These are phyloP conservation scores for Drosophila novamexicana DNA, from an alignment of 1,140 invertebrate genomes.

Conservation along the genomic window DNA sequence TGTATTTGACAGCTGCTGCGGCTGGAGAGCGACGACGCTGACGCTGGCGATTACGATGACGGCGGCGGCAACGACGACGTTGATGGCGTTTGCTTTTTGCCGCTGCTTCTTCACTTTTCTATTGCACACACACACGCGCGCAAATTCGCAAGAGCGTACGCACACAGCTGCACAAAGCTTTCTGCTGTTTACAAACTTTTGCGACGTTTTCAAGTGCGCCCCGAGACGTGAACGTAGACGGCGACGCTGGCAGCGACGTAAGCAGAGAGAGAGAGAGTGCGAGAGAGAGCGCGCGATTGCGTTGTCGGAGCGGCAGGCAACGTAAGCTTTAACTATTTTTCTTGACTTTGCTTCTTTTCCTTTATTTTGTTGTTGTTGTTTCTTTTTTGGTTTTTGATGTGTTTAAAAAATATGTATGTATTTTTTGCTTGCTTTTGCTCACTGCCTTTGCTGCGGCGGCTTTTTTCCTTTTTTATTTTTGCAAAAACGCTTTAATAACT, in stretches of 20 bases:
- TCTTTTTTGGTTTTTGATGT: conserved; percentile 21
- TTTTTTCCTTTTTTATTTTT: conserved; percentile 52
- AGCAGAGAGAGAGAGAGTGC: conserved; percentile 7
- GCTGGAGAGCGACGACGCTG: conserved; percentile 15
- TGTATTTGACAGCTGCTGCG: conserved; percentile 48
- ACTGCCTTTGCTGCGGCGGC: conserved; percentile 34
- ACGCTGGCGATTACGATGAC: neutral
- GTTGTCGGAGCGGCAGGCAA: conserved; percentile 37
- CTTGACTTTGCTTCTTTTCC: conserved; percentile 27
- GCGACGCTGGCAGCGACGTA: conserved; percentile 39
- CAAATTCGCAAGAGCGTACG: conserved; percentile 32
- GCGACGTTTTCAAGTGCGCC: conserved; percentile 80
- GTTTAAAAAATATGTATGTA: conserved; percentile 37
- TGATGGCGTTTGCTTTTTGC: conserved; percentile 44
- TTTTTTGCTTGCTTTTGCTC: conserved; percentile 47
- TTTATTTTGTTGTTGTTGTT: conserved; percentile 11
- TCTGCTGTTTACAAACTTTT: conserved; percentile 81
- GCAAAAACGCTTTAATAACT: conserved; percentile 74
- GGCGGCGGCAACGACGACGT: conserved; percentile 7
- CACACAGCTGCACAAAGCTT: conserved; percentile 57
- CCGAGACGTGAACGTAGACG: conserved; percentile 31
- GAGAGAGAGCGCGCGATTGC: conserved; percentile 33
- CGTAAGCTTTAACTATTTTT: conserved; percentile 78
- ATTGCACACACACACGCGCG: conserved; percentile 50
- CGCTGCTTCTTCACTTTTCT: conserved; percentile 56